phyloP scores from a whole-genome alignment of 2,888 invertebrate species.

The Nowickia ferox region DNA sequence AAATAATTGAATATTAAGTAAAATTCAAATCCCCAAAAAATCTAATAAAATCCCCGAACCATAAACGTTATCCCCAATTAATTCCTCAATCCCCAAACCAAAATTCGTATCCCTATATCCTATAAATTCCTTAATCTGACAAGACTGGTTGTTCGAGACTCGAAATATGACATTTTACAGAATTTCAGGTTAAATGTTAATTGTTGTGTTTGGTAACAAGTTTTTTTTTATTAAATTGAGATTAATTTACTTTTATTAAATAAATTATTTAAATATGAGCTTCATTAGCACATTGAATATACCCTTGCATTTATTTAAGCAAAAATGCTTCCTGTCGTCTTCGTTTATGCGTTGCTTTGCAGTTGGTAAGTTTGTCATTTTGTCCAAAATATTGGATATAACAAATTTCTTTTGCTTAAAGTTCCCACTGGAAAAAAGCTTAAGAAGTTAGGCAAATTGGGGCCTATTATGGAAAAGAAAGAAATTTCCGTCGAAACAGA shows the following conservation, averaged over 20 bases:
- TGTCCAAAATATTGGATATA: background rate
- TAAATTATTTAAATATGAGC: constrained; percentile 52
- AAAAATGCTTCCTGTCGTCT: constrained; percentile 15
- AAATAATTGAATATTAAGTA: no score
- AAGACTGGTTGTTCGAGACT: no score
- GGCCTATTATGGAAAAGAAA: constrained; percentile 87
- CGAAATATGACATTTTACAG: constrained; percentile 39
- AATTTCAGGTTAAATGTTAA: constrained; percentile 58
- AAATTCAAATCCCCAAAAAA: no score
- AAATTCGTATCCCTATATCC: no score
- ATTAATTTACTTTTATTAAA: constrained; percentile 20
- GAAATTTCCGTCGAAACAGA: constrained; percentile 93
- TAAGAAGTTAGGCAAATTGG: constrained; percentile 86
- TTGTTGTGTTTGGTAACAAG: background rate
- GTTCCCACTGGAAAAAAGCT: constrained; percentile 42
- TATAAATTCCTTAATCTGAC: no score
- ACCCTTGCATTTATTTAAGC: constrained; percentile 28
- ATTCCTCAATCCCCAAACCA: no score
- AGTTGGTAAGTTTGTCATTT: constrained; percentile 41
- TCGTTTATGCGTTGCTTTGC: constrained; percentile 36
- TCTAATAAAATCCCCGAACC: no score
- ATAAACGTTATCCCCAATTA: no score
- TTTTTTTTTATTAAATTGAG: background rate
- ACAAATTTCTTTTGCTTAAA: background rate
- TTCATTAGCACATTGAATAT: constrained; percentile 40